Conservation (phyloP, 2,113 vertebrate genomes). For the Ginglymostoma cirratum region DNA sequence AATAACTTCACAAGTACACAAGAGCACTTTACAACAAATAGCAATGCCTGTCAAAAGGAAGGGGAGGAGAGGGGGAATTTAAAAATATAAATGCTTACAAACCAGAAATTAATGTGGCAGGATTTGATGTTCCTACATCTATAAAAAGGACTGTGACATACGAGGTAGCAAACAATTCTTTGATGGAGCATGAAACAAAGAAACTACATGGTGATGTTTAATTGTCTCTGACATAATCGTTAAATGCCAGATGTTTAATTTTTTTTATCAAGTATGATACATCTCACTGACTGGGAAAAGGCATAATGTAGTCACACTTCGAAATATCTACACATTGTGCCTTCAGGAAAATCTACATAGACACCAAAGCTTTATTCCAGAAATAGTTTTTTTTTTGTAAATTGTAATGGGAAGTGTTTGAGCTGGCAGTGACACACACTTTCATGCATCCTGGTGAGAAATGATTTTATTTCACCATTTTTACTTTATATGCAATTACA, state of each 20-base stretch:
- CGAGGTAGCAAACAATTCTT: conserved; percentile 34
- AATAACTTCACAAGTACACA: background rate
- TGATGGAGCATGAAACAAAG: conserved; percentile 84
- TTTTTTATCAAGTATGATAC: conserved; percentile 14
- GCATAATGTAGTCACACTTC: conserved; percentile 15
- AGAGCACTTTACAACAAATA: background rate
- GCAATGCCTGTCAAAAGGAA: background rate
- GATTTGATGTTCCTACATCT: conserved; percentile 36
- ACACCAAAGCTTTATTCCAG: background rate
- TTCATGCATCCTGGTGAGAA: conserved; percentile 15
- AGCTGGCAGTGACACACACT: background rate
- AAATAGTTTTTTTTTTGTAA: background rate
- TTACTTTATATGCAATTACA: conserved; percentile 37
- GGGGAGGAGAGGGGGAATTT: conserved; percentile 35
- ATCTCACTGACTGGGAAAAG: conserved; percentile 26
- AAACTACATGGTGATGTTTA: conserved; percentile 89
- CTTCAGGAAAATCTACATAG: background rate
- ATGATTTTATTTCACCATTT: conserved; percentile 33
- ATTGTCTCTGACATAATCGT: conserved; percentile 92
- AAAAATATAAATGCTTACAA: conserved; percentile 34
- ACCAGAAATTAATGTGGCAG: conserved; percentile 33
- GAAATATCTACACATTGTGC: background rate
- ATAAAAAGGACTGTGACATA: conserved; percentile 36
- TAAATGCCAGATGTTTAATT: conserved; percentile 93
- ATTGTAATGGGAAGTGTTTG: conserved; percentile 17